Evolutionary conservation across 2,113 vertebrate species (phyloP).

Genomic region (Aviceda subcristata): DNA sequence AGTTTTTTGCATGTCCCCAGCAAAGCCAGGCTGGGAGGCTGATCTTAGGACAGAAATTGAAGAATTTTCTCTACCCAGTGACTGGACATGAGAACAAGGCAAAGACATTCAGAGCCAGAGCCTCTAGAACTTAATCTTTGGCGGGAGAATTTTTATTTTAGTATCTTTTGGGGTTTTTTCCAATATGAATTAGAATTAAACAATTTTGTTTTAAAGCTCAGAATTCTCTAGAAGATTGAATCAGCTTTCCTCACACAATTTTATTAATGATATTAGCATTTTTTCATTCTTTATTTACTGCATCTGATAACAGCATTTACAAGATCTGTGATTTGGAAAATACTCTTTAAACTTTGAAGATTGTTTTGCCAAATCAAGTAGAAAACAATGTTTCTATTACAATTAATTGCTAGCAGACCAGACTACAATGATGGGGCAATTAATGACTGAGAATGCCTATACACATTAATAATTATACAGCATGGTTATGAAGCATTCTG

Average conservation of each 20-base stretch:
- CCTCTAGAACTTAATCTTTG: not conserved
- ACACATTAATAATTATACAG: not conserved
- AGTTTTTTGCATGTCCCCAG: not conserved
- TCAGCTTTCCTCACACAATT: not conserved
- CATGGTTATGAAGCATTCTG: not conserved
- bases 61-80: not conserved
- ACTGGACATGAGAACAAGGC: not conserved
- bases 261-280: not conserved
- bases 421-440: not conserved
- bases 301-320: not conserved
- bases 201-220: not conserved
- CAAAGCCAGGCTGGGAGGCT: not conserved
- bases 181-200: not conserved
- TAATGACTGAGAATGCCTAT: not conserved
- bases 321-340: not conserved
- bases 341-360: not conserved
- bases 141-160: not conserved
- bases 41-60: not conserved
- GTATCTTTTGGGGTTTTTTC: fast-evolving
- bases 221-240: not conserved
- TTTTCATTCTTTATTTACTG: not conserved
- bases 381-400: not conserved
- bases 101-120: not conserved
- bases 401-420: not conserved
- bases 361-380: not conserved